phyloP scores from a whole-genome alignment of 2,797 vertebrate genomes.

The Arctocebus calabarensis region DNA sequence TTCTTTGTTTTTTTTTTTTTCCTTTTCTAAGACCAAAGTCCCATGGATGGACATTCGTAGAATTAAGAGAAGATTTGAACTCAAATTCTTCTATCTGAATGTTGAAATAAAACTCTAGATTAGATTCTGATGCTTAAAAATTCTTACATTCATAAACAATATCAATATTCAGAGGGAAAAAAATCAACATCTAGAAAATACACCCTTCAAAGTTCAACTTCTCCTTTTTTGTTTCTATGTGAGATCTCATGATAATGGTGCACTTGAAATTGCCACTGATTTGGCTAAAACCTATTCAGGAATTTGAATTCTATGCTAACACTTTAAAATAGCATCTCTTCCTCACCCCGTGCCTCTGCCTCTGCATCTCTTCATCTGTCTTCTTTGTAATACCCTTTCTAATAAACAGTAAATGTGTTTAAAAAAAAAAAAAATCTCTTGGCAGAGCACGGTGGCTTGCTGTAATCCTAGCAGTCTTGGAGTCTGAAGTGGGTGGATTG shows the following conservation, averaged over 20 bases:
- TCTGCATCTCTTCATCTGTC: too few species aligned
- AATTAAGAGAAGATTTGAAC: not conserved
- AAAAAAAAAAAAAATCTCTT: not conserved
- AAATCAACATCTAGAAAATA: not conserved
- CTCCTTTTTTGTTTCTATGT: constrained; percentile 8
- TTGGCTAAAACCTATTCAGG: not conserved
- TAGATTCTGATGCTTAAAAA: not conserved
- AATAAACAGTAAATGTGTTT: too few species aligned
- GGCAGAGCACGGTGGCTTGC: too few species aligned
- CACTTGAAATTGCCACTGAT: not conserved
- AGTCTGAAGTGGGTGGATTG: too few species aligned
- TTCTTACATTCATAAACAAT: not conserved
- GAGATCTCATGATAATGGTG: constrained; percentile 12
- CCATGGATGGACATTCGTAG: not conserved
- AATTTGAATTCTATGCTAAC: constrained; percentile 34
- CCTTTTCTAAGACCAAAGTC: constrained; percentile 3
- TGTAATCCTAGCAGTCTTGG: too few species aligned
- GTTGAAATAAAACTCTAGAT: not conserved
- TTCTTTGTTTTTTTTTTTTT: not conserved
- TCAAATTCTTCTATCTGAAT: not conserved
- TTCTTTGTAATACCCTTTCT: too few species aligned
- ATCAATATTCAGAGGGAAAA: not conserved
- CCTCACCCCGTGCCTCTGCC: too few species aligned
- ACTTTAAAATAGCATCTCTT: not conserved
- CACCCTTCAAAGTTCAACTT: not conserved